These are phyloP conservation scores for Coecobrya sp. DNA, from an alignment of 2,888 invertebrate genomes.

Conservation along the genomic window DNA sequence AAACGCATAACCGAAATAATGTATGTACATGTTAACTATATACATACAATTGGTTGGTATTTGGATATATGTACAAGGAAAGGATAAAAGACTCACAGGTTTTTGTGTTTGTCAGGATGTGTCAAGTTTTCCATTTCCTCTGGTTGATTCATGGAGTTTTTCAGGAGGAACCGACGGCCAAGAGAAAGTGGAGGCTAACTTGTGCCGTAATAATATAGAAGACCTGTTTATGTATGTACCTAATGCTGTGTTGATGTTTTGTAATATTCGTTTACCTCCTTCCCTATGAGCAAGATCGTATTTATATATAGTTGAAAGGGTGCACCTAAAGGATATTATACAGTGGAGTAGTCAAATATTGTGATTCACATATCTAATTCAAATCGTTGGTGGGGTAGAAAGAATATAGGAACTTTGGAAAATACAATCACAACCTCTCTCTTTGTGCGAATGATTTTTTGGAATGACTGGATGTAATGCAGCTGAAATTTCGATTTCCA, in stretches of 20 bases:
- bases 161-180: conserved; percentile 31
- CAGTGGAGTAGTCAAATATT: neutral
- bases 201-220: conserved; percentile 1
- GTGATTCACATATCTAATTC: conserved; percentile 25
- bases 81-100: conserved; percentile 70
- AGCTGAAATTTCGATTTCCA: conserved; percentile 74
- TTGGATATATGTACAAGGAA: neutral
- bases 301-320: neutral
- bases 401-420: neutral
- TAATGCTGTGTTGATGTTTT: neutral
- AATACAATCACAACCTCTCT: neutral
- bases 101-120: conserved; percentile 78
- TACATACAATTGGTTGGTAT: neutral
- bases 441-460: conserved; percentile 25
- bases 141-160: conserved; percentile 76
- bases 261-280: neutral
- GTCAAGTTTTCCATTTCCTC: conserved; percentile 81
- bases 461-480: conserved; percentile 77
- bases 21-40: neutral
- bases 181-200: conserved; percentile 39
- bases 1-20: too few species aligned
- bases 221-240: neutral
- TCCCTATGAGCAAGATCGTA: neutral
- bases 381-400: neutral
- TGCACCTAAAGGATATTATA: conserved; percentile 2